Base-by-base conservation (phyloP, 1,140 invertebrate species). In the Nasonia vitripennis region DNA sequence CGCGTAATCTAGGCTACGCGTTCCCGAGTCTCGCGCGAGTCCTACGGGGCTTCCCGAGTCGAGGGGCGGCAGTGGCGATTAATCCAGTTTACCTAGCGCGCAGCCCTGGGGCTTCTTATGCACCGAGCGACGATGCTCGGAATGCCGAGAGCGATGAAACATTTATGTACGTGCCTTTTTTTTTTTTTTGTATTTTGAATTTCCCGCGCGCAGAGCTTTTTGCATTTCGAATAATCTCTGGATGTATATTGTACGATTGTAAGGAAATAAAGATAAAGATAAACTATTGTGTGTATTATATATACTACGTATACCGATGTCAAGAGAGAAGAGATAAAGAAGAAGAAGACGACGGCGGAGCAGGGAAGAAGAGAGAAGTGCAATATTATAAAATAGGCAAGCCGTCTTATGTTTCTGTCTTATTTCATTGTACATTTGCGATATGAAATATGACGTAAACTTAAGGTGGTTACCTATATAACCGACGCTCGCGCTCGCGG, bases 401-500 rank as follows among this genome's bases (percentile, higher is more conserved):
- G 91, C 92, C 92, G 92, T 92, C 92, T 93, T 92, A 93, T 93
- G 92, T 93, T 93, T 93, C 93, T 93, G 93, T 93, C 92, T 93
- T 93, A 93, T 93, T 93, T 93, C 92, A 93, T 92, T 93, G 90
- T 93, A 91, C 87, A 93, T 88, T 92, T 92, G 84, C 88, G 89
- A 93, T 92, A 93, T 93, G 93, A 93, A 93, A 93, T 93, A 93
- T 93, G 92, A 92, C 92, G 92, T 91, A 93, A 93, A 93, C 93
- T 93, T 93, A 92, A 93, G 92, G 88, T 93, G 93, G 92, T 92
- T 93, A 89, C 90, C 92, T 93, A 91, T 93, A 92, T 91, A 86
- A 91, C 90, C 92, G 88, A 91, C 91, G 27, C 85, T 87, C 84
- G 37, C 68, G n/a, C 17, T 3, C 48, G 10, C 48, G 10, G 10